A percentile compares a stretch with the other conserved stretches of the same genome.
Conservation (phyloP, 2,113 vertebrate genomes). For the Merops nubicus region DNA sequence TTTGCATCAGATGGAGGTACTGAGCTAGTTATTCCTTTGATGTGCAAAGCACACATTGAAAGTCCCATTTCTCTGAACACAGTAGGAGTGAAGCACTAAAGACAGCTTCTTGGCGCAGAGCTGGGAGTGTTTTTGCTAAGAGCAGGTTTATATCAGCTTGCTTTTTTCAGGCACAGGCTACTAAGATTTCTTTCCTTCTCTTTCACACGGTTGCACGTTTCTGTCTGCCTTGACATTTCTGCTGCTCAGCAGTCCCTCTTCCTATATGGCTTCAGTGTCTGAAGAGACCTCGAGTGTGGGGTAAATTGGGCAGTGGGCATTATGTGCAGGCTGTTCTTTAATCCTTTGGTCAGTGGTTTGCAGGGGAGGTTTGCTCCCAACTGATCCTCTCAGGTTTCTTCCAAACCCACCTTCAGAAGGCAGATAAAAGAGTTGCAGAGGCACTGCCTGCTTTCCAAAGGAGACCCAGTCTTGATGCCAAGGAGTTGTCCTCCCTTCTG, state of each 20-base stretch:
- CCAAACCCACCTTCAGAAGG: neutral
- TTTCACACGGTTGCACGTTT: neutral
- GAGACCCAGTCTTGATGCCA: neutral
- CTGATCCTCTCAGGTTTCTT: neutral
- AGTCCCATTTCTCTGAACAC: conserved; percentile 36
- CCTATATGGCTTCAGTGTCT: neutral
- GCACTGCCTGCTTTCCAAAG: neutral
- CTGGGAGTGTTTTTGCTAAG: conserved; percentile 2
- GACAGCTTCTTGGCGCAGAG: conserved; percentile 55
- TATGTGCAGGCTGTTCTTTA: neutral
- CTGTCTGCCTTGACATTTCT: neutral
- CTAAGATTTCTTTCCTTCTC: neutral
- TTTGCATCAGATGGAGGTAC: conserved; percentile 52
- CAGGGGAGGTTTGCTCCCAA: neutral
- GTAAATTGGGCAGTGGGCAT: neutral
- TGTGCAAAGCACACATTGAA: conserved; percentile 34
- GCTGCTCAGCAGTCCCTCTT: neutral
- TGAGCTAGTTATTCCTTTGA: conserved; percentile 29
- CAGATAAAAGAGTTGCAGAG: neutral
- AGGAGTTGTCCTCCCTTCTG: neutral
- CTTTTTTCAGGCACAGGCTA: neutral
- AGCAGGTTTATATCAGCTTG: conserved; percentile 18
- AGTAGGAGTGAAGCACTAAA: conserved; percentile 56
- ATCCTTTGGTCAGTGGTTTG: accelerated
- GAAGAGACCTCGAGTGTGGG: neutral